phyloP scores from a whole-genome alignment of 1,140 invertebrate species.

The Elymnias hypermnestra region DNA sequence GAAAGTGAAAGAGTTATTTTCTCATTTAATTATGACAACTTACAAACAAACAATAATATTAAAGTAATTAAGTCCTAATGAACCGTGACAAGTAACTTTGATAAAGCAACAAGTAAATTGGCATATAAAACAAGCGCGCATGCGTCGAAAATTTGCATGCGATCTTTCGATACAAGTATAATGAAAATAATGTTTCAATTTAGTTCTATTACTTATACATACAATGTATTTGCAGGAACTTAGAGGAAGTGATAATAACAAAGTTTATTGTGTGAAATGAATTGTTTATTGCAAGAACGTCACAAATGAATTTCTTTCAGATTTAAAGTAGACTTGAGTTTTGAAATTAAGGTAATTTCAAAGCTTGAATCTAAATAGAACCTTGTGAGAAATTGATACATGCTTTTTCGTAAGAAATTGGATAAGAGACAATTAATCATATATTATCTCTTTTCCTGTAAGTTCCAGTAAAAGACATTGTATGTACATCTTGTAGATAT shows the following conservation, averaged over 20 bases:
- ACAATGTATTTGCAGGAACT: background rate
- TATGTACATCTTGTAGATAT: background rate
- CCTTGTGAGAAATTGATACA: background rate
- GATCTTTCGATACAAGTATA: background rate
- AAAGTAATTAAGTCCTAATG: no score
- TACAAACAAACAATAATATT: no score
- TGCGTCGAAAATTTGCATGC: no score
- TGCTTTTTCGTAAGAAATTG: background rate
- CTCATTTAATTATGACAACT: no score
- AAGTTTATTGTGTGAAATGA: background rate
- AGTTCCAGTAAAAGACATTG: slow-evolving; percentile 1
- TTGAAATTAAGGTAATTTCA: background rate
- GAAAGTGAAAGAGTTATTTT: no score
- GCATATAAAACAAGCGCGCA: no score
- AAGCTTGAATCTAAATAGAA: slow-evolving; percentile 1
- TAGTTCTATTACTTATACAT: background rate
- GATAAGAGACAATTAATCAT: background rate
- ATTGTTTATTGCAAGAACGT: background rate
- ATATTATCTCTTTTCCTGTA: slow-evolving; percentile 3
- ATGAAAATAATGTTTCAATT: background rate
- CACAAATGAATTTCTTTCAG: background rate
- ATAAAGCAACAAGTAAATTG: no score
- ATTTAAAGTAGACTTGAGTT: background rate
- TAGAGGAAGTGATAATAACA: background rate
- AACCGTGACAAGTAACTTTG: no score